These are phyloP conservation scores for Eristalis intricaria DNA, from an alignment of 2,888 invertebrate genomes.

Conservation along the genomic window DNA sequence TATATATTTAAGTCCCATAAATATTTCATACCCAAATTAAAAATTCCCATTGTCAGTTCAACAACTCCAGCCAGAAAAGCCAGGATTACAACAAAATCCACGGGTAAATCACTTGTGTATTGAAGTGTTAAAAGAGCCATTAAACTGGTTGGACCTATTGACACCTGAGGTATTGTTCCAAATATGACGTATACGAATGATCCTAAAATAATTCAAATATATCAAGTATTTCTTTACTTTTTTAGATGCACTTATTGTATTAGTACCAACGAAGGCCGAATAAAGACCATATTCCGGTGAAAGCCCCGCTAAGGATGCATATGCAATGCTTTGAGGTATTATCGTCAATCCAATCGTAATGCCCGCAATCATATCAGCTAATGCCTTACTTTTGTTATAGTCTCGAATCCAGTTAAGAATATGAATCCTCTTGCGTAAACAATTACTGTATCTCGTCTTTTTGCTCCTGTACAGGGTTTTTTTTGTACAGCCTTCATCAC, in stretches of 20 bases:
- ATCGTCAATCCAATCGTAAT: constrained; percentile 94
- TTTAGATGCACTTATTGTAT: constrained; percentile 51
- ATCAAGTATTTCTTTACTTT: background rate
- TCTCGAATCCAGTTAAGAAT: constrained; percentile 86
- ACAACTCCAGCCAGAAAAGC: constrained; percentile 90
- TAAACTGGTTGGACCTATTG: constrained; percentile 95
- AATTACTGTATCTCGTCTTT: constrained; percentile 36
- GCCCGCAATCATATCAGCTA: constrained; percentile 93
- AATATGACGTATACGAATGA: constrained; percentile 93
- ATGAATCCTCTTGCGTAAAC: constrained; percentile 81
- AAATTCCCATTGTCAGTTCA: constrained; percentile 90
- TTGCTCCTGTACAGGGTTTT: background rate
- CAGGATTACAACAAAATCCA: constrained; percentile 88
- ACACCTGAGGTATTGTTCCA: constrained; percentile 93
- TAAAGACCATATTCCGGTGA: constrained; percentile 96
- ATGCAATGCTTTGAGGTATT: constrained; percentile 96
- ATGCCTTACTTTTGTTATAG: constrained; percentile 86
- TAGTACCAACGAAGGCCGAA: constrained; percentile 90
- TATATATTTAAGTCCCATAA: too few relatives aligned
- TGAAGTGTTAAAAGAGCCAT: constrained; percentile 93
- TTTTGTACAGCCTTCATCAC: background rate
- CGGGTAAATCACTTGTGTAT: constrained; percentile 86
- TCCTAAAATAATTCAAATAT: constrained; percentile 80
- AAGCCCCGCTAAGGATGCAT: constrained; percentile 91
- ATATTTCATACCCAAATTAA: constrained; percentile 86